Evolutionary conservation across 1,140 invertebrate genomes (phyloP).

Genomic region (Drosophila kohkoa): DNA sequence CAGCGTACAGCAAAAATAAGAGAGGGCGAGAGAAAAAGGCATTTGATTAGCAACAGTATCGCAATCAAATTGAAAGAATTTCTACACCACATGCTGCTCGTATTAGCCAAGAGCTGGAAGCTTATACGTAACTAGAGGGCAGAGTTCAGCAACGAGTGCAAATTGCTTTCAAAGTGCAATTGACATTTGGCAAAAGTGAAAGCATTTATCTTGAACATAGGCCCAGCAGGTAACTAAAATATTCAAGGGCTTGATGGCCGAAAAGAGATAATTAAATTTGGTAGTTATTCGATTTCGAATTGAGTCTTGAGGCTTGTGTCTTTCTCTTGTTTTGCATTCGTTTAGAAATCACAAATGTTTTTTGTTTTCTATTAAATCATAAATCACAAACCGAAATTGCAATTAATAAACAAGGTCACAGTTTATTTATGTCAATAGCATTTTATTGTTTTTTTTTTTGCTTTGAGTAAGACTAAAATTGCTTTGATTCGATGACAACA

Average conservation of each 20-base stretch:
- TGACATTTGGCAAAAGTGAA: constrained; percentile 6
- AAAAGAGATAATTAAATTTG: neutral
- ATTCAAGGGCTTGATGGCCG: neutral
- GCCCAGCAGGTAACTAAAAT: constrained; percentile 4
- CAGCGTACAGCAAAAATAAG: constrained; percentile 24
- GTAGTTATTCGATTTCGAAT: neutral
- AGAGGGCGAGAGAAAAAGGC: neutral
- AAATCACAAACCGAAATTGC: constrained; percentile 26
- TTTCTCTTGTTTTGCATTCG: constrained; percentile 39
- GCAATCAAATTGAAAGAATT: constrained; percentile 19
- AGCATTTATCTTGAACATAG: neutral
- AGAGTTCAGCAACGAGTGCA: neutral
- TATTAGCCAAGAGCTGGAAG: too few relatives aligned
- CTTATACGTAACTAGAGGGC: neutral
- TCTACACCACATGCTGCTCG: neutral
- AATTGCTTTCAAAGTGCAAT: neutral
- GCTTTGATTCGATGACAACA: too few relatives aligned
- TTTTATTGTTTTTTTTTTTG: neutral
- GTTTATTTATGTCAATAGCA: neutral
- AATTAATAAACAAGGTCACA: constrained; percentile 48
- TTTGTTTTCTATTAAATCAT: neutral
- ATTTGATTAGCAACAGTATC: constrained; percentile 65
- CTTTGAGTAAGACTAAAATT: neutral
- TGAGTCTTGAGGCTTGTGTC: neutral
- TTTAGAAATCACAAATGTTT: constrained; percentile 55